Percentiles rank a stretch among this genome's conserved stretches.
Conservation (phyloP, 2,888 invertebrate genomes). For the Conomelus anceps region DNA sequence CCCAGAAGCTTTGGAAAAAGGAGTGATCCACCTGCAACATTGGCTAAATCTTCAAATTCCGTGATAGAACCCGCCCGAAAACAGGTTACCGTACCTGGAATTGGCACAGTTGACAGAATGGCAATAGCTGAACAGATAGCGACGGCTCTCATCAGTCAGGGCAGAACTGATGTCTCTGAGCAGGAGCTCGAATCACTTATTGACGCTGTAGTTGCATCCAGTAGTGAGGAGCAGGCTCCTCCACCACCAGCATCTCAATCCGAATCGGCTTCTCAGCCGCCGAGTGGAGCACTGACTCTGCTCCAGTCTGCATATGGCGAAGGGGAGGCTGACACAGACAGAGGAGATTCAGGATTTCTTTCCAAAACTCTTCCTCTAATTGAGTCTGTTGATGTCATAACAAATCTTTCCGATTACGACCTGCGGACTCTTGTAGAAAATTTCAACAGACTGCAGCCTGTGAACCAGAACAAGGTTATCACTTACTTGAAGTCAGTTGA, state of each 20-base stretch:
- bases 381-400: slow-evolving; percentile 46
- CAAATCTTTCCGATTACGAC: slow-evolving; percentile 71
- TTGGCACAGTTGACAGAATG: slow-evolving; percentile 68
- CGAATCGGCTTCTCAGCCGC: not conserved
- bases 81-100: slow-evolving; percentile 56
- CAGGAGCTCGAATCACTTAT: slow-evolving; percentile 71
- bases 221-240: slow-evolving; percentile 52
- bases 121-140: slow-evolving; percentile 77
- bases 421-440: slow-evolving; percentile 72
- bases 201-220: slow-evolving; percentile 64
- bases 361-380: not conserved
- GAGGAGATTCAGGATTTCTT: slow-evolving; percentile 4
- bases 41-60: not conserved
- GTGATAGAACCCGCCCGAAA: slow-evolving; percentile 25
- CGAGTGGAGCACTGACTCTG: slow-evolving; percentile 22
- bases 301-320: slow-evolving; percentile 37
- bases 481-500: slow-evolving; percentile 75
- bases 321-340: slow-evolving; percentile 7
- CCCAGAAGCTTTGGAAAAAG: slow-evolving; percentile 35
- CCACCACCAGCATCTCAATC: slow-evolving; percentile 18
- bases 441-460: slow-evolving; percentile 69
- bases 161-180: slow-evolving; percentile 71
- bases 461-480: slow-evolving; percentile 77
- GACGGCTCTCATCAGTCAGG: slow-evolving; percentile 68
- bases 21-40: not conserved